Base-by-base conservation (phyloP, 2,888 invertebrate genomes). In the Seira ritae region DNA sequence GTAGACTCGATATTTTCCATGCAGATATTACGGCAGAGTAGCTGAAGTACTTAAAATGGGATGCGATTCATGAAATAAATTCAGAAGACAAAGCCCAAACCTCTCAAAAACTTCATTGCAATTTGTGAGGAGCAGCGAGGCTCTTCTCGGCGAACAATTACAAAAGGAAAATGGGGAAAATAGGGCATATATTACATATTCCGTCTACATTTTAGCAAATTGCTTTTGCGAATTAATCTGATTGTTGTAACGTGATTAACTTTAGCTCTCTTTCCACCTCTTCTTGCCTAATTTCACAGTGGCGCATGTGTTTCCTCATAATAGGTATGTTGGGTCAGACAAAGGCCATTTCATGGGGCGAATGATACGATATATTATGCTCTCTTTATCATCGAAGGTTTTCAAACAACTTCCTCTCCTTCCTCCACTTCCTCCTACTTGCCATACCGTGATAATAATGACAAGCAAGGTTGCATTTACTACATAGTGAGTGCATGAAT, bases 151-250 rank as follows among this genome's bases (percentile, higher is more conserved):
- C 2, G 31, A 31, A 3, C 50, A 50, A 50, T 50, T 50, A 50
- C 50, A 3, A 50, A n/a, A 50, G 50, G 12, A n/a, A 15, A 50
- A 50, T n/a, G n/a, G 50, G 50, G 50, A 50, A 50, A 50, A 50
- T n/a, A 8, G 31, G 50, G 50, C 17, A 1, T 50, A n/a, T n/a
- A n/a, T 50, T 50, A 3, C 50, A n/a, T n/a, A n/a, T n/a, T n/a
- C 50, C 15, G 3, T 15, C 15, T 8, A 50, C 12, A 50, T n/a
- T 50, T 50, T 50, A 31, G 50, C n/a, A 62, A 20, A 62, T 62
- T 62, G 22, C 62, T 62, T 62, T 62, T 62, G 20, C 20, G 62
- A 20, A 62, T 62, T 62, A 62, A 62, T 62, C 62, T 62, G 62
- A 62, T 62, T 62, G 10, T 62, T 19, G 62, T 62, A 62, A 62